phyloP scores from a whole-genome alignment of 2,113 vertebrate genomes.

The Anseranas semipalmata region DNA sequence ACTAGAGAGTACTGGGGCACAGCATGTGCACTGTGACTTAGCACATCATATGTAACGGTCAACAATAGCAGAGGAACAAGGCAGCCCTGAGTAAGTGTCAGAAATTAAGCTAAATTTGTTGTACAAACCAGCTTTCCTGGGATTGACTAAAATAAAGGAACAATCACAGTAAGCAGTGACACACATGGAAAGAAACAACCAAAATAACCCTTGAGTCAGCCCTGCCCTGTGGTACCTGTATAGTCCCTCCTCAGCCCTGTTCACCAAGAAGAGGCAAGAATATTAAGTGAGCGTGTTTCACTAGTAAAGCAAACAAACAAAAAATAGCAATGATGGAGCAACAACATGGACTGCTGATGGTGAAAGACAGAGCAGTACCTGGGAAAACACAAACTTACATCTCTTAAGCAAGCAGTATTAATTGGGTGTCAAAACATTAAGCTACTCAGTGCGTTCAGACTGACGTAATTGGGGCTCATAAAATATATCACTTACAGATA shows the following conservation, averaged over 20 bases:
- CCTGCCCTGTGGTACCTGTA: fast-evolving
- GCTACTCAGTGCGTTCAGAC: background rate
- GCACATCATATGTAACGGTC: background rate
- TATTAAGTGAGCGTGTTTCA: background rate
- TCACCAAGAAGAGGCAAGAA: background rate
- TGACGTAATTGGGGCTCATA: background rate
- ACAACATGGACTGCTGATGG: background rate
- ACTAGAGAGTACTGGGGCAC: background rate
- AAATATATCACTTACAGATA: background rate
- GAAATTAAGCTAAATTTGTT: background rate
- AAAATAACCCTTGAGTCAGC: background rate
- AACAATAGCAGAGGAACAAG: background rate
- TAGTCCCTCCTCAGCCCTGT: background rate
- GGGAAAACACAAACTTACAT: background rate
- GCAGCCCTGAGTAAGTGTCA: background rate
- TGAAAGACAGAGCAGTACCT: background rate
- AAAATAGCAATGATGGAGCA: background rate
- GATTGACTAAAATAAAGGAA: background rate
- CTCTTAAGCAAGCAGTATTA: background rate
- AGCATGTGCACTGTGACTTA: fast-evolving
- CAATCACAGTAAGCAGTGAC: background rate
- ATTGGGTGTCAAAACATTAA: background rate
- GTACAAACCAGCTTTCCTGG: background rate
- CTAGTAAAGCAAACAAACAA: background rate
- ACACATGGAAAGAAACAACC: background rate